Conservation (phyloP, 2,888 invertebrate genomes). For the Cheilosia grossa region DNA sequence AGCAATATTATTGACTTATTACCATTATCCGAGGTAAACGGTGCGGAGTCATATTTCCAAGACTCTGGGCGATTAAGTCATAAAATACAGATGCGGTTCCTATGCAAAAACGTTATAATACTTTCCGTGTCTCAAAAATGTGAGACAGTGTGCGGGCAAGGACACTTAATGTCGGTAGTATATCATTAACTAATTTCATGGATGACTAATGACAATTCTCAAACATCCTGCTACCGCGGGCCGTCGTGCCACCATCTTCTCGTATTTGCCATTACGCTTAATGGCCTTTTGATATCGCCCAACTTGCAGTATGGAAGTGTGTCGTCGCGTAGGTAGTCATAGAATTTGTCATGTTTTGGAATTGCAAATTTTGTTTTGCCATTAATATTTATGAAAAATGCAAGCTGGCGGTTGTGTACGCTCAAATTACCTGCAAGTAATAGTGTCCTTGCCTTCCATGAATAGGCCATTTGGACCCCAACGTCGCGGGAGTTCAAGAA, state of each 20-base stretch:
- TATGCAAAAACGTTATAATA: constrained; percentile 50
- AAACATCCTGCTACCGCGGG: constrained; percentile 34
- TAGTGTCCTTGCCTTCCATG: constrained; percentile 86
- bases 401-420: constrained; percentile 34
- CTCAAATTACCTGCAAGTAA: constrained; percentile 84
- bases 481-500: constrained; percentile 88
- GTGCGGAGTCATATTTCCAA: constrained; percentile 19
- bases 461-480: constrained; percentile 87
- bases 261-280: constrained; percentile 53
- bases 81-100: constrained; percentile 68
- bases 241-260: constrained; percentile 12
- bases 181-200: constrained; percentile 70
- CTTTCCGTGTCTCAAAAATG: constrained; percentile 36
- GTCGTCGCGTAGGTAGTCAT: constrained; percentile 2
- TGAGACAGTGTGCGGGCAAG: constrained; percentile 25
- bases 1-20: constrained; percentile 69
- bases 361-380: constrained; percentile 61
- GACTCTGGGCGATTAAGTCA: constrained; percentile 59
- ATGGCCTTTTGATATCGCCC: constrained; percentile 64
- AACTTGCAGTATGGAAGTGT: constrained; percentile 18
- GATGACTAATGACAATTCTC: constrained; percentile 68
- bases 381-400: constrained; percentile 70
- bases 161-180: constrained; percentile 63
- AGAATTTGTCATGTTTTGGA: constrained; percentile 51
- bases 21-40: constrained; percentile 53